phyloP scores from a whole-genome alignment of 64 coral and sea anemone genomes.

The Pachyseris speciosa region DNA sequence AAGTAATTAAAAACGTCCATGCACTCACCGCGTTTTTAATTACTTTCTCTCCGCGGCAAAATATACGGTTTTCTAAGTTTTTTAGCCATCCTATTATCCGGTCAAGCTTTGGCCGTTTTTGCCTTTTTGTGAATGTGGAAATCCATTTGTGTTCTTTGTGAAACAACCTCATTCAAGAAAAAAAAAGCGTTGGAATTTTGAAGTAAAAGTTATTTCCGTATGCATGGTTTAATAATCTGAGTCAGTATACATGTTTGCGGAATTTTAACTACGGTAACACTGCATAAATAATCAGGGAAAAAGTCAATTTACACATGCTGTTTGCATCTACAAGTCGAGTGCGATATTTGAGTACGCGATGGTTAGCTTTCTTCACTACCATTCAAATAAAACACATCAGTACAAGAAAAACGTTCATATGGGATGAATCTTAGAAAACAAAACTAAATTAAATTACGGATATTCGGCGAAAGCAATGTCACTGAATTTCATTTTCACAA shows the following conservation, averaged over 20 bases:
- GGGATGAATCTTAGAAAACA: not conserved
- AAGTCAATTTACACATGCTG: not conserved
- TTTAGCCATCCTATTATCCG: no score
- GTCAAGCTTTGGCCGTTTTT: no score
- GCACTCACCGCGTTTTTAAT: no score
- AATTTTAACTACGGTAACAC: conserved; percentile 6
- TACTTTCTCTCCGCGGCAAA: no score
- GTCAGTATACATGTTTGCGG: conserved; percentile 17
- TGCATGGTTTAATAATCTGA: not conserved
- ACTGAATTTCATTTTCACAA: not conserved
- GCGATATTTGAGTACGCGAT: not conserved
- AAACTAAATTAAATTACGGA: not conserved
- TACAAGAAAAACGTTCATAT: not conserved
- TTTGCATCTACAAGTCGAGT: not conserved
- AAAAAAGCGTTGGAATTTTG: no score
- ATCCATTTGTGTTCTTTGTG: no score
- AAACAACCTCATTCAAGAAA: no score
- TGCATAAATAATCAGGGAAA: conserved; percentile 23
- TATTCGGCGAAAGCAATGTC: not conserved
- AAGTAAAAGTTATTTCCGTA: no score
- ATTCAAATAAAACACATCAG: not conserved
- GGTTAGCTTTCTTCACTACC: not conserved
- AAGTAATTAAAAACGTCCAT: no score
- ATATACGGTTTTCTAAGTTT: no score
- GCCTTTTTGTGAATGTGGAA: no score